Evolutionary conservation across 2,888 invertebrate genomes (phyloP).

Genomic region (Lasius fuliginosus): DNA sequence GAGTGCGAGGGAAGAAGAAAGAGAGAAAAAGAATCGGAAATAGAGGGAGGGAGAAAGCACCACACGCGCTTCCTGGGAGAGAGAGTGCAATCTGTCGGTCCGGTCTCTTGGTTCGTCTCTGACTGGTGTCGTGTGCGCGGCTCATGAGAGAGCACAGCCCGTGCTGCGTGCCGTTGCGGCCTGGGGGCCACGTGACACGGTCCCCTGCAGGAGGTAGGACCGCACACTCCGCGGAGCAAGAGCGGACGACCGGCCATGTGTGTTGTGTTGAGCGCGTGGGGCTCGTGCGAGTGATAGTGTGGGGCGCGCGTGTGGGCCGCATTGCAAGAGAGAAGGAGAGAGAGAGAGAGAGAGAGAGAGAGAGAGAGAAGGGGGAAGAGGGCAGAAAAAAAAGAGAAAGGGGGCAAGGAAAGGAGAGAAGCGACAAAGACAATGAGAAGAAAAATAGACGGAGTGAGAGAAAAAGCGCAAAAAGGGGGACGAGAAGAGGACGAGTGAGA

Average conservation of each 20-base stretch:
- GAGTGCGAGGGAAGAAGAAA: conserved; percentile 52
- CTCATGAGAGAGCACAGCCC: conserved; percentile 79
- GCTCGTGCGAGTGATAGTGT: conserved; percentile 65
- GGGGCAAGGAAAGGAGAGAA: conserved; percentile 54
- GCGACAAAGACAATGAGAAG: conserved; percentile 48
- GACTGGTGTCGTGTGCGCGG: conserved; percentile 83
- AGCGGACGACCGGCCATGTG: conserved; percentile 53
- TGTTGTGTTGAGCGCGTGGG: conserved; percentile 61
- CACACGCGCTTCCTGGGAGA: conserved; percentile 72
- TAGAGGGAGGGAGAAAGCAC: conserved; percentile 75
- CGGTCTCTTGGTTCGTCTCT: conserved; percentile 84
- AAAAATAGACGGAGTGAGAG: conserved; percentile 54
- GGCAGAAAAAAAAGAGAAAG: conserved; percentile 39
- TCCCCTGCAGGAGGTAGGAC: conserved; percentile 86
- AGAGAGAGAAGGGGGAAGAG: conserved; percentile 38
- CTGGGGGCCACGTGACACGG: conserved; percentile 85
- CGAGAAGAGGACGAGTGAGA: conserved; percentile 31
- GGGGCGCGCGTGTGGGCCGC: conserved; percentile 75
- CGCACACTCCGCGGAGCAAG: conserved; percentile 64
- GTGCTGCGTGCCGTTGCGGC: conserved; percentile 78
- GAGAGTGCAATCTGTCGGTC: conserved; percentile 77
- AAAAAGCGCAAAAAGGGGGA: conserved; percentile 22
- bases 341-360: conserved; percentile 9
- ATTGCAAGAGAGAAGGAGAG: conserved; percentile 49
- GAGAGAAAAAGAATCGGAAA: conserved; percentile 63